These are phyloP conservation scores for Serilophus lunatus DNA, from an alignment of 2,113 vertebrate species.

Conservation along the genomic window DNA sequence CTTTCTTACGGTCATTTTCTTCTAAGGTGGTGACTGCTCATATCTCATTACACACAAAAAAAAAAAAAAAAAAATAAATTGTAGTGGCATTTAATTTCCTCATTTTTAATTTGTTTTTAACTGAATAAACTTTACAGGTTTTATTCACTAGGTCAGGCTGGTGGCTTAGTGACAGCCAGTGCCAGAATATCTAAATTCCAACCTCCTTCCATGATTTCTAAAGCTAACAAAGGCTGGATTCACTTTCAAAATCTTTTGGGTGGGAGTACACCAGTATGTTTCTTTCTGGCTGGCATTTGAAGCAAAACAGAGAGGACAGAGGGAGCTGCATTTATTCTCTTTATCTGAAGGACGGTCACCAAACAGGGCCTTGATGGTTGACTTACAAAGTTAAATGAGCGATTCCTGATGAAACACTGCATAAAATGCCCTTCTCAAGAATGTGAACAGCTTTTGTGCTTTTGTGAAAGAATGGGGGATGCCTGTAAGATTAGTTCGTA, in stretches of 20 bases:
- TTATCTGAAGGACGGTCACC: constrained; percentile 26
- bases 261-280: constrained; percentile 35
- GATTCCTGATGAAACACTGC: neutral
- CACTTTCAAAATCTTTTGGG: constrained; percentile 25
- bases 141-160: neutral
- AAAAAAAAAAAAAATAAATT: too few species aligned
- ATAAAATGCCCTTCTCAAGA: neutral
- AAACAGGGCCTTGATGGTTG: constrained; percentile 26
- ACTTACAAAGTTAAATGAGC: constrained; percentile 33
- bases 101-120: neutral
- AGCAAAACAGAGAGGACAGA: constrained; percentile 9
- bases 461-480: neutral
- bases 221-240: constrained; percentile 37
- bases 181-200: neutral
- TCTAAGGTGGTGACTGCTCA: neutral
- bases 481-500: neutral
- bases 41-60: neutral
- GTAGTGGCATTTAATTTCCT: neutral
- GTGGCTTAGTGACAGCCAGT: neutral
- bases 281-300: constrained; percentile 48
- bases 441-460: constrained; percentile 11
- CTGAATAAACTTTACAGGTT: neutral
- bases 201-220: neutral
- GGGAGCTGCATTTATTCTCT: neutral
- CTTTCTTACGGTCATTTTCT: neutral